Conservation (phyloP, 2,113 vertebrate species). For the Aegotheles bennettii region DNA sequence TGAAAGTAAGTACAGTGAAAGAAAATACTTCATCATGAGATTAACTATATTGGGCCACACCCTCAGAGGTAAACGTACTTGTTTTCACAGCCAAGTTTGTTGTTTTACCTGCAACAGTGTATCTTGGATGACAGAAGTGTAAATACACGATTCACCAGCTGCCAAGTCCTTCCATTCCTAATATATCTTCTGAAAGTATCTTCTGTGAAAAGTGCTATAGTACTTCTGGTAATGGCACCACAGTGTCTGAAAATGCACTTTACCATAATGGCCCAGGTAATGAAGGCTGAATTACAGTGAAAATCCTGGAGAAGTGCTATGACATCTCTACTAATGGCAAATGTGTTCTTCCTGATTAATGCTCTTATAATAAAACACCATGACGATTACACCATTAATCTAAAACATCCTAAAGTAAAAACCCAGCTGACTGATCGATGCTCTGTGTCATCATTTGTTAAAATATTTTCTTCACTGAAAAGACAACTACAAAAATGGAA, state of each 20-base stretch:
- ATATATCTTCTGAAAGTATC: not conserved
- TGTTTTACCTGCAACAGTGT: not conserved
- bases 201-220: not conserved
- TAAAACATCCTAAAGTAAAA: not conserved
- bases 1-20: not conserved
- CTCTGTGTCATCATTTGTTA: not conserved
- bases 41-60: not conserved
- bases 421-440: not conserved
- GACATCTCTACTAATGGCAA: not conserved
- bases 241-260: not conserved
- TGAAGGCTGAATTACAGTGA: not conserved
- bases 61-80: not conserved
- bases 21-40: not conserved
- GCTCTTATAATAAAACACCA: not conserved
- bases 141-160: not conserved
- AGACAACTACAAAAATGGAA: not conserved
- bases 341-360: constrained; percentile 30
- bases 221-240: not conserved
- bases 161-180: not conserved
- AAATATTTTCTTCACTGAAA: not conserved
- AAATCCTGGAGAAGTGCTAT: not conserved
- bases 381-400: not conserved
- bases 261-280: not conserved
- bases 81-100: not conserved
- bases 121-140: not conserved